Evolutionary conservation across 92 coral and sea anemone genomes (phyloP).

Genomic region (Actinostola sp.): DNA sequence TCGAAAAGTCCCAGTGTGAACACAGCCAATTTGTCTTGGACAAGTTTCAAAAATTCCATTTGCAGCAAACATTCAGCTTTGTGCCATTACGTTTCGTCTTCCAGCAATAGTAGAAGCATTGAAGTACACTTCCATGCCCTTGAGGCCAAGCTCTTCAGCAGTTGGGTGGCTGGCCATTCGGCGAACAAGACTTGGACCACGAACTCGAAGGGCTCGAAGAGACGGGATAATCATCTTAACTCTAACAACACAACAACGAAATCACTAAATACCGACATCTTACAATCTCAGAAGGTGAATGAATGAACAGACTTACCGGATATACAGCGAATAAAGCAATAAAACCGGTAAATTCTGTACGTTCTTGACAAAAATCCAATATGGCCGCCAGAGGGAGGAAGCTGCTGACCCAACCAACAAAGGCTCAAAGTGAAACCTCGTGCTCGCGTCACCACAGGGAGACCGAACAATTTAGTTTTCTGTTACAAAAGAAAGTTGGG

Average conservation of each 20-base stretch:
- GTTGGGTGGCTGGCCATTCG: slow-evolving; percentile 81
- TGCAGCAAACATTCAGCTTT: background rate
- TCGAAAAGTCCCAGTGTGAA: background rate
- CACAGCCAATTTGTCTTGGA: background rate
- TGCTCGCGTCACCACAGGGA: slow-evolving; percentile 9
- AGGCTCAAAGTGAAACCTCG: slow-evolving; percentile 21
- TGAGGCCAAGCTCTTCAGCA: slow-evolving; percentile 82
- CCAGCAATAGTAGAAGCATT: slow-evolving; percentile 78
- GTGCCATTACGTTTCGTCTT: slow-evolving; percentile 72
- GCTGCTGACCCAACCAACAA: slow-evolving; percentile 37
- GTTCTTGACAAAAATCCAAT: slow-evolving; percentile 24
- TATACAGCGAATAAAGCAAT: background rate
- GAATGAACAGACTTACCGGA: background rate
- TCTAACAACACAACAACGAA: too few species aligned
- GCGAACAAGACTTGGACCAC: slow-evolving; percentile 59
- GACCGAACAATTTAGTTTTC: too few species aligned
- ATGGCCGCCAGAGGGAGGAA: slow-evolving; percentile 50
- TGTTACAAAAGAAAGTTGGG: too few species aligned
- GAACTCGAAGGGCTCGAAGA: slow-evolving; percentile 43
- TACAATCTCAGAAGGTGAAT: background rate
- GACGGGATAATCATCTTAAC: slow-evolving; percentile 42
- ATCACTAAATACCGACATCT: background rate
- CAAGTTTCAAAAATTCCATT: background rate
- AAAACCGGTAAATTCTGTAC: background rate
- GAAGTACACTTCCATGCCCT: slow-evolving; percentile 73